phyloP scores from a whole-genome alignment of 2,797 vertebrate species.

The Brachyalestes nurse region DNA sequence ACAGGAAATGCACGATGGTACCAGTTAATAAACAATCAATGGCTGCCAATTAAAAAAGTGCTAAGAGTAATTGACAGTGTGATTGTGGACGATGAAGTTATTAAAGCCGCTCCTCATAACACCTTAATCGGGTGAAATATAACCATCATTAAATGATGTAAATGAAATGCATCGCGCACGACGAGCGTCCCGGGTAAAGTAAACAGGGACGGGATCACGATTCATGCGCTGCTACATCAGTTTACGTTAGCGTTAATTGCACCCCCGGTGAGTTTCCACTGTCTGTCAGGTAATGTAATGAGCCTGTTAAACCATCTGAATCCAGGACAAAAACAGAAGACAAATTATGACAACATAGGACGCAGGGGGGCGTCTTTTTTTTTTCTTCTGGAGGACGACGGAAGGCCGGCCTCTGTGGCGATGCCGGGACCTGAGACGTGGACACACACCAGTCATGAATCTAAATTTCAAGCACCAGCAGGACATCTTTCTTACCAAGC shows the following conservation, averaged over 20 bases:
- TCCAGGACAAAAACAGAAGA: conserved; percentile 31
- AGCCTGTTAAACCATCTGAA: conserved; percentile 43
- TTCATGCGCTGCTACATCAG: conserved; percentile 39
- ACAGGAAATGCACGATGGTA: conserved; percentile 70
- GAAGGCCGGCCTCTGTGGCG: too few relatives aligned
- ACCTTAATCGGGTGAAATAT: conserved; percentile 67
- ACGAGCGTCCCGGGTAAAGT: conserved; percentile 35
- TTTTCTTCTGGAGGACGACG: too few relatives aligned
- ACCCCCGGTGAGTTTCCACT: conserved; percentile 22
- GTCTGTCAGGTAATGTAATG: conserved; percentile 43
- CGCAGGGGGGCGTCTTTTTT: conserved; percentile 27
- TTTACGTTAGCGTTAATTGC: conserved; percentile 46
- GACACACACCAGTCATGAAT: conserved; percentile 49
- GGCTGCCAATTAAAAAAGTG: conserved; percentile 72
- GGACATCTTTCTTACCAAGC: conserved; percentile 53
- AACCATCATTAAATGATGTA: conserved; percentile 56
- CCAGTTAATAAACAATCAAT: conserved; percentile 77
- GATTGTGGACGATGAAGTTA: conserved; percentile 74
- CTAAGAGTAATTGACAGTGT: conserved; percentile 75
- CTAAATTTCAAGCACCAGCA: conserved; percentile 45
- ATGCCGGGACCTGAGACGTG: conserved; percentile 8
- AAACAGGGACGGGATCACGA: conserved; percentile 47
- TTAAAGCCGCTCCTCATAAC: conserved; percentile 64
- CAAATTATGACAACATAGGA: conserved; percentile 30
- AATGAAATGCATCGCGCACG: conserved; percentile 52